Evolutionary conservation across 1,140 invertebrate genomes (phyloP).

Genomic region (Eurytemora carolleeae): DNA sequence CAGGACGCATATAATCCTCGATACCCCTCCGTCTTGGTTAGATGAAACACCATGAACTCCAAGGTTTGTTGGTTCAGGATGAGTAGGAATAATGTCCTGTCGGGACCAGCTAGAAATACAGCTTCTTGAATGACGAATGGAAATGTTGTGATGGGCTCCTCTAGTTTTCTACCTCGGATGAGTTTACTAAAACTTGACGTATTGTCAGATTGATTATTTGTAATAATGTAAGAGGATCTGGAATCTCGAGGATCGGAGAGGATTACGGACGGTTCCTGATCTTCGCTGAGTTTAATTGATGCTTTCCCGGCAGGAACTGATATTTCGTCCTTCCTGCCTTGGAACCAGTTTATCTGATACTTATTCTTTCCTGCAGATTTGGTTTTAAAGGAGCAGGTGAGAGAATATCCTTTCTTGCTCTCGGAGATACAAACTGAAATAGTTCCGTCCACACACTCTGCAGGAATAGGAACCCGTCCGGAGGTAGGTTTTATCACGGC

Average conservation of each 20-base stretch:
- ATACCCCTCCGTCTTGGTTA: neutral
- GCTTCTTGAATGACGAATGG: neutral
- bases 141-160: neutral
- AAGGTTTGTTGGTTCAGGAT: neutral
- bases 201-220: neutral
- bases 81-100: neutral
- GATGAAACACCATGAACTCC: neutral
- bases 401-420: neutral
- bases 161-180: neutral
- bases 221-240: neutral
- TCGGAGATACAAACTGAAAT: neutral
- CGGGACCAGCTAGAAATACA: neutral
- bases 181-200: neutral
- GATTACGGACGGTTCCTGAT: slow-evolving; percentile 4
- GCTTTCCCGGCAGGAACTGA: neutral
- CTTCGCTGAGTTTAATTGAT: slow-evolving; percentile 6
- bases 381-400: slow-evolving; percentile 1
- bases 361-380: slow-evolving; percentile 14
- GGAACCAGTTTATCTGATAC: slow-evolving; percentile 9
- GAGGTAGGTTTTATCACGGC: slow-evolving; percentile 7
- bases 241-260: slow-evolving; percentile 11
- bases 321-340: slow-evolving; percentile 8
- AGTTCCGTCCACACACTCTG: slow-evolving; percentile 10
- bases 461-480: slow-evolving; percentile 6
- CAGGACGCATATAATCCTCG: neutral